Evolutionary conservation across 1,140 invertebrate genomes (phyloP).

Genomic region (Agrilus planipennis): DNA sequence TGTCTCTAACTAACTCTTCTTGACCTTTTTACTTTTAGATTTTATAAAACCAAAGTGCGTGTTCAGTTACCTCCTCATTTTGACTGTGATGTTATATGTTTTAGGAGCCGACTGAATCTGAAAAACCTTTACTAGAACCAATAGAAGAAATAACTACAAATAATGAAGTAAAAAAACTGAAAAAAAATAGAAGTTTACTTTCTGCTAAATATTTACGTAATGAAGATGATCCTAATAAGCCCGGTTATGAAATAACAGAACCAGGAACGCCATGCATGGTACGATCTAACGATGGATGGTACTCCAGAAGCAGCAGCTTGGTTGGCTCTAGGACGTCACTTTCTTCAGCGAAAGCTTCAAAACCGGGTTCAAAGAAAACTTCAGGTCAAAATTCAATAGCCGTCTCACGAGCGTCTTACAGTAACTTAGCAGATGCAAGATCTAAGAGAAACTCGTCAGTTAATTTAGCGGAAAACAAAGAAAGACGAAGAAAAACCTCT

Average conservation of each 20-base stretch:
- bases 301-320: conserved; percentile 34
- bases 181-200: conserved; percentile 30
- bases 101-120: too few relatives aligned
- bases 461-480: conserved; percentile 18
- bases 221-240: conserved; percentile 45
- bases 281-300: conserved; percentile 52
- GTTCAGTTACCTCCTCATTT: too few relatives aligned
- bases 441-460: conserved; percentile 36
- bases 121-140: too few relatives aligned
- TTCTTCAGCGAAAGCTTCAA: conserved; percentile 25
- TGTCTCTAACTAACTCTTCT: too few relatives aligned
- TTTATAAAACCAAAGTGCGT: too few relatives aligned
- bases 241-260: conserved; percentile 52
- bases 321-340: conserved; percentile 35
- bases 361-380: conserved; percentile 7
- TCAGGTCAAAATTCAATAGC: conserved; percentile 15
- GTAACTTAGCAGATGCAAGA: conserved; percentile 15
- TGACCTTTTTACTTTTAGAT: too few relatives aligned
- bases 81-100: too few relatives aligned
- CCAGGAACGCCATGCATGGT: conserved; percentile 53
- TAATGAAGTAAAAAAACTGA: conserved; percentile 17
- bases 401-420: conserved; percentile 19
- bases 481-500: conserved; percentile 32
- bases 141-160: too few relatives aligned
- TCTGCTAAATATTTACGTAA: conserved; percentile 56